Evolutionary conservation across 2,888 invertebrate genomes (phyloP).

Genomic region (Synergus gifuensis): DNA sequence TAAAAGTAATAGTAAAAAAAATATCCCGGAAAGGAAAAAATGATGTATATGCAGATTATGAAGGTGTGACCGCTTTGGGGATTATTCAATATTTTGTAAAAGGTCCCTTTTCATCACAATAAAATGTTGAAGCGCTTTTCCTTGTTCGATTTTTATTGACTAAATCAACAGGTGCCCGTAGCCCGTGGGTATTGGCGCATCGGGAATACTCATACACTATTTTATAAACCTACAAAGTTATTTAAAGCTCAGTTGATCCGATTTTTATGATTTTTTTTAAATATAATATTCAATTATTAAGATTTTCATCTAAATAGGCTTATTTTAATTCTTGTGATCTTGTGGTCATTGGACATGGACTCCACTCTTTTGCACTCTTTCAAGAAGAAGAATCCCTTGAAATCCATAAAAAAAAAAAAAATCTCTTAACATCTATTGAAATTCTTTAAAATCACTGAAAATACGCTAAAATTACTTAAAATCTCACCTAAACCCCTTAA

Average conservation of each 20-base stretch:
- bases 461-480: no score
- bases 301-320: no score
- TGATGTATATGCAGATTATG: slow-evolving; percentile 18
- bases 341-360: no score
- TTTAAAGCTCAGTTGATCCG: no score
- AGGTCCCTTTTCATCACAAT: neutral
- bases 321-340: no score
- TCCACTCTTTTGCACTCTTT: no score
- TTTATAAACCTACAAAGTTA: slow-evolving; percentile 23
- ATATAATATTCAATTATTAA: neutral
- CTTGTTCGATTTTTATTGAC: slow-evolving; percentile 28
- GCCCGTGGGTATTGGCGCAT: neutral
- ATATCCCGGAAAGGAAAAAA: neutral
- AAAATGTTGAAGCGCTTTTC: slow-evolving; percentile 1
- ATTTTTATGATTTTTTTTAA: neutral
- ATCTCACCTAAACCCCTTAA: no score
- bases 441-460: no score
- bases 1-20: neutral
- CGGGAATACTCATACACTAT: neutral
- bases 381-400: no score
- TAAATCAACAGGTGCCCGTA: neutral
- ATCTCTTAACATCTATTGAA: no score
- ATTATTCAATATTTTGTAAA: slow-evolving; percentile 4
- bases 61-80: neutral
- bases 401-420: no score